Evolutionary conservation across 2,113 vertebrate genomes (phyloP), one percentile per base, ranked within the genome.

Genomic region (crab-eating macaque (Macaca fascicularis)): DNA sequence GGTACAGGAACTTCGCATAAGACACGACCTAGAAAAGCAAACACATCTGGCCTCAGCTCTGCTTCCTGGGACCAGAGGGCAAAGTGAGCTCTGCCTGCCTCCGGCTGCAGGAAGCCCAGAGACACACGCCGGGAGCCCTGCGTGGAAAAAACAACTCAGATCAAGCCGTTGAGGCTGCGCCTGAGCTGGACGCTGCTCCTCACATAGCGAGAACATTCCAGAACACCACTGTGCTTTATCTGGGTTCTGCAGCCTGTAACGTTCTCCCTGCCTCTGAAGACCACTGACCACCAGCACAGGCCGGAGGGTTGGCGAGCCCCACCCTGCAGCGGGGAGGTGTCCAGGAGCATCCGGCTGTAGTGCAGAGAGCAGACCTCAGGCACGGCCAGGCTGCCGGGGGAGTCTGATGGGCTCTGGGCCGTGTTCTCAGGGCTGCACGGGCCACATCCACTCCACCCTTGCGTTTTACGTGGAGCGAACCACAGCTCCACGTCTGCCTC

Each of bases 1-100:
- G 99, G 92, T 99, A 99, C 95, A 99, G 97, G 98, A 99, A 99
- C 98, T 99, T 99, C 93, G 99, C 99, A 85, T 99, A 99, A 48
- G 99, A 99, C 97, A 99, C 99, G 0, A 99, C 99, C 99, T 99
- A 98, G 57, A 95, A 85, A 90, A 93, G 52, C 80, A 94, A 75
- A 11, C 0, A 0, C 2, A 0, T 9, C 1, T 5, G 75, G 22
- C 19, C 9, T 94, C 75, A 74, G 82, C 30, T 30, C 69, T n/a
- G 50, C 4, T 70, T 64, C 67, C 32, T 2, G n/a, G 25, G 67
- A 23, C 20, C 23, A 30, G 70, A 87, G 61, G 35, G 14, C 7
- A 20, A 12, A 14, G 32, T 27, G 12, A 32, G 40, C 40, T 10
- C 23, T 23, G 25, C 35, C 27, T 35, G 27, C 45, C 23, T 13